Evolutionary conservation across 2,113 vertebrate genomes (phyloP).

Genomic region (Carassius carassius): DNA sequence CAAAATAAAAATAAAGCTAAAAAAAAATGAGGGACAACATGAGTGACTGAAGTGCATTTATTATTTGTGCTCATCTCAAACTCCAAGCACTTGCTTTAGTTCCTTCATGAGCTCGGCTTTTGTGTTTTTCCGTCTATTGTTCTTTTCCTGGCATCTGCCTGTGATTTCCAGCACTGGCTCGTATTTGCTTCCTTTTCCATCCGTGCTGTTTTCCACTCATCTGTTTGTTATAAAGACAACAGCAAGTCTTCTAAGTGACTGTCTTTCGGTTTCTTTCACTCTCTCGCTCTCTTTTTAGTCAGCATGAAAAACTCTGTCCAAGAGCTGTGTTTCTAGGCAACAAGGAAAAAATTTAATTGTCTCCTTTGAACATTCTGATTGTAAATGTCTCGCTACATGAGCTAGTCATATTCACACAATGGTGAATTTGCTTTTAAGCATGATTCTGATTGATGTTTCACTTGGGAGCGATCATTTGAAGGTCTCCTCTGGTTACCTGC

Average conservation of each 20-base stretch:
- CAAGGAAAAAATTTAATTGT: background rate
- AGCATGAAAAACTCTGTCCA: background rate
- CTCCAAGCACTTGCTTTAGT: background rate
- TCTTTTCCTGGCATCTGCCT: constrained; percentile 53
- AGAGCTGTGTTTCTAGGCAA: constrained; percentile 44
- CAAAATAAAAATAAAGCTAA: background rate
- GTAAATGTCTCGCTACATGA: constrained; percentile 23
- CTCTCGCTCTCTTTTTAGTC: constrained; percentile 5
- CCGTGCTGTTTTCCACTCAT: constrained; percentile 42
- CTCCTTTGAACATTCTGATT: background rate
- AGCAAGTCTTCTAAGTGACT: background rate
- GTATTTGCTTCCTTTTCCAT: constrained; percentile 43
- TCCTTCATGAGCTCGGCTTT: background rate
- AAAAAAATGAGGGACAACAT: no score
- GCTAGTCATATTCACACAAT: background rate
- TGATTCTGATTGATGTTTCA: background rate
- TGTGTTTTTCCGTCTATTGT: constrained; percentile 47
- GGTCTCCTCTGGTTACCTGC: background rate
- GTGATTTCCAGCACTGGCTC: constrained; percentile 57
- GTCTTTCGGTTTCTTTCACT: background rate
- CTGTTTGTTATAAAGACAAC: constrained; percentile 37
- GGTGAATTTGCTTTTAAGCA: background rate
- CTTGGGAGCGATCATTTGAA: background rate
- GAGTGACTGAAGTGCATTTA: background rate
- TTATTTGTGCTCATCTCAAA: background rate